phyloP scores from a whole-genome alignment of 1,140 invertebrate species.

The Myzus persicae region DNA sequence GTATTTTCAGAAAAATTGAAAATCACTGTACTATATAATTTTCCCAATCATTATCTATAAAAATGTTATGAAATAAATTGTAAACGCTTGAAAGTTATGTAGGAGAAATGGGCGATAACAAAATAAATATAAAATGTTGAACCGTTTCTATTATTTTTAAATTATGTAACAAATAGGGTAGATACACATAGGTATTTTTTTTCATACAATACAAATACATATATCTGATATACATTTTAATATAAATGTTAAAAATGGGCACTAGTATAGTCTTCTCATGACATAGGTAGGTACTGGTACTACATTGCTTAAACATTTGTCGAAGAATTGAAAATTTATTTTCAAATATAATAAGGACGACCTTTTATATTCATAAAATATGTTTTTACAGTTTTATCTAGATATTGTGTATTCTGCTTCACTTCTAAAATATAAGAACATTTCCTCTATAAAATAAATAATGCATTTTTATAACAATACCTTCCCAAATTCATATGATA shows the following conservation, averaged over 20 bases:
- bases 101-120: not conserved
- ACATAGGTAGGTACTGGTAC: not conserved
- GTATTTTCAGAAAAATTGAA: not conserved
- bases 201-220: too few relatives aligned
- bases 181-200: not conserved
- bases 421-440: not conserved
- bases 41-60: not conserved
- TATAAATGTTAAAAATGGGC: not conserved
- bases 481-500: not conserved
- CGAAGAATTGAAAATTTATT: not conserved
- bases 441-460: not conserved
- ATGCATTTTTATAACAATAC: not conserved
- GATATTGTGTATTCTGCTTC: not conserved
- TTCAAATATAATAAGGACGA: not conserved
- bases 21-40: not conserved
- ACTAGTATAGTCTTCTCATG: not conserved
- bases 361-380: not conserved
- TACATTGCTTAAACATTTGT: not conserved
- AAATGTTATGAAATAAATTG: not conserved
- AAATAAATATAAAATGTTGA: constrained; percentile 13
- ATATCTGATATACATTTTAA: too few relatives aligned
- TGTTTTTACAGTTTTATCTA: not conserved
- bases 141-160: not conserved
- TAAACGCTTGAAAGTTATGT: not conserved
- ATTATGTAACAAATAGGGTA: not conserved